These are phyloP conservation scores for Plecturocebus donacophilus DNA, from an alignment of 2,113 vertebrate species.

Conservation along the genomic window DNA sequence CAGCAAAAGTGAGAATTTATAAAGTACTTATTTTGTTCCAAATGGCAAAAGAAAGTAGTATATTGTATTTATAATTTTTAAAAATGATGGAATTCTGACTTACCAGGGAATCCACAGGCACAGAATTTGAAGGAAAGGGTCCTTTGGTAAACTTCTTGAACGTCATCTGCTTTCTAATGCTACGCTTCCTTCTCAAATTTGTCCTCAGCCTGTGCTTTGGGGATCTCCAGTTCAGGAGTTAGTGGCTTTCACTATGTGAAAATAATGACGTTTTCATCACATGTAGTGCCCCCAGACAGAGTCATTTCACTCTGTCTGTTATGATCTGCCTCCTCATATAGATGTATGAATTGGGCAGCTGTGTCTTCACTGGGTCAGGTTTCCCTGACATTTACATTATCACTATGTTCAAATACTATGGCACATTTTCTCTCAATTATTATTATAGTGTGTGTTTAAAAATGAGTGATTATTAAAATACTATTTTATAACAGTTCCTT, in stretches of 20 bases:
- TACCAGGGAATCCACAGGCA: background rate
- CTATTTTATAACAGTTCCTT: background rate
- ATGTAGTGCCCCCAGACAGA: background rate
- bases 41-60: slow-evolving; percentile 14
- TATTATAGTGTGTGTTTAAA: background rate
- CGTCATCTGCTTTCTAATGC: background rate
- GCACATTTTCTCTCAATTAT: background rate
- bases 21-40: background rate
- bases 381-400: background rate
- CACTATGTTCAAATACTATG: background rate
- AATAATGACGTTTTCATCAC: background rate
- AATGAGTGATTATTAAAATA: slow-evolving; percentile 22
- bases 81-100: background rate
- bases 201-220: background rate
- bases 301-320: background rate
- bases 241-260: background rate
- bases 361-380: background rate
- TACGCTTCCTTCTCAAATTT: background rate
- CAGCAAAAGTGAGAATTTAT: background rate
- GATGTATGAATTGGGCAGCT: background rate
- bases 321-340: background rate
- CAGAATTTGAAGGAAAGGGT: background rate
- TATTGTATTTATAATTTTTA: background rate
- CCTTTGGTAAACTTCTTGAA: background rate
- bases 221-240: background rate